These are phyloP conservation scores for Barypeithes pellucidus DNA, from an alignment of 2,888 invertebrate genomes.

Conservation along the genomic window DNA sequence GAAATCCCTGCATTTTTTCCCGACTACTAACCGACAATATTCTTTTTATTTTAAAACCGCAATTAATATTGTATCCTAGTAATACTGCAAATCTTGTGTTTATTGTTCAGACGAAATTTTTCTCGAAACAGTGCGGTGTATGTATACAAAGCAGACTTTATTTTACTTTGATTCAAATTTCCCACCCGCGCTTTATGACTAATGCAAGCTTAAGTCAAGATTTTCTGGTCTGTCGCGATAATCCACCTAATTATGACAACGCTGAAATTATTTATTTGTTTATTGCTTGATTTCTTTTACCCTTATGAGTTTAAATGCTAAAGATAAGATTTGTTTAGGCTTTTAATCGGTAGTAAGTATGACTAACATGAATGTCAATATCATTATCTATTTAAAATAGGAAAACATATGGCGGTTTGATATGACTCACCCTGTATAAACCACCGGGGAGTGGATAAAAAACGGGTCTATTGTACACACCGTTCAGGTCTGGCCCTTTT, in stretches of 20 bases:
- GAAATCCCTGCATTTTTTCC: conserved; percentile 23
- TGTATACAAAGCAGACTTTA: neutral
- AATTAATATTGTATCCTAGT: conserved; percentile 16
- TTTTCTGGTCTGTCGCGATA: too few relatives aligned
- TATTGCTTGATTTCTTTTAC: too few relatives aligned
- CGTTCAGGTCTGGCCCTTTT: conserved; percentile 13
- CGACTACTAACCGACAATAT: conserved; percentile 6
- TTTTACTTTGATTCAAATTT: too few relatives aligned
- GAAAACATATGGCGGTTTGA: conserved; percentile 14
- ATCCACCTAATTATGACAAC: too few relatives aligned
- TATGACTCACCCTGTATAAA: conserved; percentile 27
- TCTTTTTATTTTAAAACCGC: conserved; percentile 9
- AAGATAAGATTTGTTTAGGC: too few relatives aligned
- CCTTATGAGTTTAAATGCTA: too few relatives aligned
- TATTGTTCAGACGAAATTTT: neutral
- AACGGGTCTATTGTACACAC: conserved; percentile 10
- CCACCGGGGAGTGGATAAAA: conserved; percentile 3
- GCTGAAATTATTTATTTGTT: too few relatives aligned
- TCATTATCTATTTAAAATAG: conserved; percentile 1
- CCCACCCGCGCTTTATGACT: too few relatives aligned
- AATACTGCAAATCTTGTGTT: conserved; percentile 1
- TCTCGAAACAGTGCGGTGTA: neutral
- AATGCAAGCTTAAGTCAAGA: too few relatives aligned
- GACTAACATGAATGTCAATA: conserved; percentile 17
- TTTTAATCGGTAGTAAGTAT: neutral